These are phyloP conservation scores for Dendrophyllia cribrosa DNA, from an alignment of 64 coral and sea anemone genomes.

Conservation along the genomic window DNA sequence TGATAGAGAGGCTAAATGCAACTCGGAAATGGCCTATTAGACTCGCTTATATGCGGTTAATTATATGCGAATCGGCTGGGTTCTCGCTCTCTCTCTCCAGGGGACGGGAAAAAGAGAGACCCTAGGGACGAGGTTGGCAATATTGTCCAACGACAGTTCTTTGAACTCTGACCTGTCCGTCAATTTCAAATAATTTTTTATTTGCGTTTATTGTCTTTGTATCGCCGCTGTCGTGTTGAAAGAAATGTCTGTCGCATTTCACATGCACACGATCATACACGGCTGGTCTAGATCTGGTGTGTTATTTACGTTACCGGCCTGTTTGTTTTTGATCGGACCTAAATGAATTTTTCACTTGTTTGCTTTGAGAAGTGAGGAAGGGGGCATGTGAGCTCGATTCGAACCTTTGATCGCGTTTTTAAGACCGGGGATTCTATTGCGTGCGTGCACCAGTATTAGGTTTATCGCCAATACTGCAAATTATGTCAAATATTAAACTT, in stretches of 20 bases:
- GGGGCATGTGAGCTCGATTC: background rate
- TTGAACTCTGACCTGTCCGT: constrained; percentile 23
- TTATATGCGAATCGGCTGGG: too few relatives aligned
- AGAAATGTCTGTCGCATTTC: constrained; percentile 12
- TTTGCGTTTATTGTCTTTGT: background rate
- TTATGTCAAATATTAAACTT: constrained; percentile 50
- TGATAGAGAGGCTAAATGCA: too few relatives aligned
- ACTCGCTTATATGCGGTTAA: too few relatives aligned
- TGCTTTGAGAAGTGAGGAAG: constrained; percentile 14
- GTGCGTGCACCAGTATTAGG: background rate
- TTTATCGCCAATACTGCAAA: constrained; percentile 41
- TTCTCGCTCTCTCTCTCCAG: too few relatives aligned
- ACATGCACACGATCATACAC: background rate
- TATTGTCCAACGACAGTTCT: background rate
- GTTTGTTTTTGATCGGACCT: background rate
- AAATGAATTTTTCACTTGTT: constrained; percentile 50
- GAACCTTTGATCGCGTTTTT: background rate
- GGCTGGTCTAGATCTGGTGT: background rate
- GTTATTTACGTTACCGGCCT: background rate
- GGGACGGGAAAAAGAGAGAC: too few relatives aligned
- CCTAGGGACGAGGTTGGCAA: too few relatives aligned
- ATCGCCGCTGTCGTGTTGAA: constrained; percentile 28
- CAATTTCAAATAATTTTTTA: background rate
- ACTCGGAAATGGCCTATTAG: too few relatives aligned
- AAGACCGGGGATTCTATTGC: constrained; percentile 7